Base-by-base conservation (phyloP, 2,888 invertebrate species). In the Theristus sp. region DNA sequence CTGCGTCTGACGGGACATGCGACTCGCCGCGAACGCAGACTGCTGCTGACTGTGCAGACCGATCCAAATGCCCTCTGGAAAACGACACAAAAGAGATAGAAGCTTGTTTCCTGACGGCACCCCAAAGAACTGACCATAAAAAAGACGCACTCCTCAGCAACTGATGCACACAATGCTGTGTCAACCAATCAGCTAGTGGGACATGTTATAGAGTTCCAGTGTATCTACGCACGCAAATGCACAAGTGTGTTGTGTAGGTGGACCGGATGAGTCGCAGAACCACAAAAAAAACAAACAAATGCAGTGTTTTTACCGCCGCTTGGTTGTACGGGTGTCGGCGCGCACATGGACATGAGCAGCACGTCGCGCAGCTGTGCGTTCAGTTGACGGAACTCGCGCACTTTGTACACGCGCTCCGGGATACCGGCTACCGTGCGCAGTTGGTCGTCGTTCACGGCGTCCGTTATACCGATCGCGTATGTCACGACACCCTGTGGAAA, bases 381-480 rank as follows among this genome's bases (percentile, higher is more conserved):
- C 26, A 60, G 54, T 10, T 27, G 22, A 3, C 53, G 20, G 53
- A 59, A 59, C 28, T 59, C 59, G n/a, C 53, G 30, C 53, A 59
- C 59, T 31, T 60, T 56, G 56, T 56, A 61, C 6, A 61, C 61
- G 2, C 61, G 49, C 26, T 61, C 61, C 6, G 57, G 30, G 26
- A 13, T 31, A 22, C 61, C 61, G 31, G 61, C 61, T 10, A 61
- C 53, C 2, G 25, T 53, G 26, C 27, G 53, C 52, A 61, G 54
- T 52, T 61, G 61, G 20, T 52, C 57, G 28, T 61, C 61, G 46
- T n/a, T 13, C 30, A 61, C 52, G n/a, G 61, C 61, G 20, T 61
- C 61, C 2, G 61, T 61, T 13, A 61, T 57, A 17, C 61, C 60
- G 22, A 58, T n/a, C 2, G 49, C 49, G 52, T 27, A 58, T 13